Evolutionary conservation across 1,140 invertebrate species (phyloP), one percentile per base, ranked within the genome.

Genomic region (Meteorus sp.): DNA sequence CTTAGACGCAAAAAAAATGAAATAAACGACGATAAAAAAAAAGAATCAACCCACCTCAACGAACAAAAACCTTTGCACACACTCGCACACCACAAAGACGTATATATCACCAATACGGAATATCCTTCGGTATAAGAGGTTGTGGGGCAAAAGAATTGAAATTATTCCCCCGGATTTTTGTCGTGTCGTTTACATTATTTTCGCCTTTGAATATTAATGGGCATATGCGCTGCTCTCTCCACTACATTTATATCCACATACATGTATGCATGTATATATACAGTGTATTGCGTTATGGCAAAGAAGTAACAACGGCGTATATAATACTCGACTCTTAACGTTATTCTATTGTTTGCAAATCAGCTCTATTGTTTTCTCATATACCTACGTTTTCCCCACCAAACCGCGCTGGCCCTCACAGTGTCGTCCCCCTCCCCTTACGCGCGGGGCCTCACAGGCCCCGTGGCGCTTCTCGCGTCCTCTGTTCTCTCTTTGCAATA

Each of bases 311-410:
- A 76, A 76, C 72, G 69, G 72, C 76, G 75, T 79, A 80, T n/a
- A n/a, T 80, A 79, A 78, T 80, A 78, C 77, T 75, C 69, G 73
- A 73, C 72, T 77, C 74, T 78, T 78, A 80, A 80, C 77, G 76
- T 80, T 80, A 80, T 80, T 80, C 78, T 79, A 80, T 80, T 80
- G 78, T 80, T 80, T 80, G 78, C 78, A 80, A 80, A 80, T 80
- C 77, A 80, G 78, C 75, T 78, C 78, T 80, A 80, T 80, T 80
- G 78, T 80, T 79, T 80, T 79, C 78, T 80, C 78, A 77, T 80
- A 77, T 79, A 76, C 65, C 66, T 71, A 67, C 65, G 63, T n/a
- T 13, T 7, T 39, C 69, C 60, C 65, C 61, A 58, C 48, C 44
- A 50, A 48, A 56, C 39, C 57, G 48, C 60, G n/a, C n/a, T n/a